Evolutionary conservation across 1,140 invertebrate genomes (phyloP).

Genomic region (Drosophila mojavensis): DNA sequence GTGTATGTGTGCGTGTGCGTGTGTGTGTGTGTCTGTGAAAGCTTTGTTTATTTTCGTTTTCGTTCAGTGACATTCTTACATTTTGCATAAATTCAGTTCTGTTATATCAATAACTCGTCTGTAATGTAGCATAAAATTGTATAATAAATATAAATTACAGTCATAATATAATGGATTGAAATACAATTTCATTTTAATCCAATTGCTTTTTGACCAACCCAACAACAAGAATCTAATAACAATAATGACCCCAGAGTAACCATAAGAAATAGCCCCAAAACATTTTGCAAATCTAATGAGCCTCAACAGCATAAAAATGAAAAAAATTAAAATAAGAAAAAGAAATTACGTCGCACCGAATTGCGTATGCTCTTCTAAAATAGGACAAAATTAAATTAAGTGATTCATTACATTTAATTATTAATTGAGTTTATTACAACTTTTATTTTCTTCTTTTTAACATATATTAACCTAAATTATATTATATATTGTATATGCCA

Average conservation of each 20-base stretch:
- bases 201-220: conserved; percentile 47
- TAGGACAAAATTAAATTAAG: too few relatives aligned
- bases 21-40: background rate
- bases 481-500: too few relatives aligned
- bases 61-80: background rate
- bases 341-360: conserved; percentile 13
- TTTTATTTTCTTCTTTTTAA: too few relatives aligned
- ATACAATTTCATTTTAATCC: conserved; percentile 79
- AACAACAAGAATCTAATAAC: conserved; percentile 70
- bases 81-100: conserved; percentile 11
- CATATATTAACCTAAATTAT: background rate
- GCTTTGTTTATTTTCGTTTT: conserved; percentile 12
- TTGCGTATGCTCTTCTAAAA: conserved; percentile 10
- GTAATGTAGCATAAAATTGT: conserved; percentile 73
- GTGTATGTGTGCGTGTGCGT: background rate
- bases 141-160: conserved; percentile 67
- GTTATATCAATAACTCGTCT: conserved; percentile 54
- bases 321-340: conserved; percentile 55
- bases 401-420: too few relatives aligned
- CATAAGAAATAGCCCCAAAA: conserved; percentile 49
- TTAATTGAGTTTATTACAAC: too few relatives aligned
- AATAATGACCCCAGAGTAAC: conserved; percentile 69
- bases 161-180: conserved; percentile 55
- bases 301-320: conserved; percentile 81
- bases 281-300: conserved; percentile 84